Percentiles rank a stretch among this genome's conserved stretches.
Conservation (phyloP, 1,140 invertebrate species). For the Drosophila leontia region DNA sequence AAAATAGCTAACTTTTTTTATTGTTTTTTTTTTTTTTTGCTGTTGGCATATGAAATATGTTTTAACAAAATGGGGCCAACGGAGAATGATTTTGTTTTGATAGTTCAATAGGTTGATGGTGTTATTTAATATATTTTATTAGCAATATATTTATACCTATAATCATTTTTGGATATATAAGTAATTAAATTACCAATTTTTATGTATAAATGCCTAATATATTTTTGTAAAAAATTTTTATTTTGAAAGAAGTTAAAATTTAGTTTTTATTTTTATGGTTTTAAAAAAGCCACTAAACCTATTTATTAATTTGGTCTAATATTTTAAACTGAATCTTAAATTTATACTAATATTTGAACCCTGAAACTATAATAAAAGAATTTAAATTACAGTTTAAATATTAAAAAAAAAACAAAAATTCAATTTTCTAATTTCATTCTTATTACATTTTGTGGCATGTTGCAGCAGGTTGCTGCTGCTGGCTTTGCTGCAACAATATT, state of each 20-base stretch:
- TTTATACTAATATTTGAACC: not conserved
- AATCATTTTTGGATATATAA: not conserved
- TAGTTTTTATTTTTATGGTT: too few relatives aligned
- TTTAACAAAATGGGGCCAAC: constrained; percentile 70
- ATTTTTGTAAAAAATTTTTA: too few relatives aligned
- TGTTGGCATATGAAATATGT: constrained; percentile 70
- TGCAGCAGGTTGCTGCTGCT: constrained; percentile 22
- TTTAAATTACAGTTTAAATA: not conserved
- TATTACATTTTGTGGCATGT: constrained; percentile 1
- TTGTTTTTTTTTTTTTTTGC: constrained; percentile 44
- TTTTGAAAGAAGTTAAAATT: too few relatives aligned
- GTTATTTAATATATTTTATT: not conserved
- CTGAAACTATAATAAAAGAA: not conserved
- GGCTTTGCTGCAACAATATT: constrained; percentile 13
- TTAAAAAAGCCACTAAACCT: too few relatives aligned
- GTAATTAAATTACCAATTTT: not conserved
- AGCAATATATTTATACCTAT: too few relatives aligned
- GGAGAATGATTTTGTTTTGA: constrained; percentile 31
- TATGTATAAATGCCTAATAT: too few relatives aligned
- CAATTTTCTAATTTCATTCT: not conserved
- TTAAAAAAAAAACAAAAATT: not conserved
- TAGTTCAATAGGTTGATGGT: not conserved
- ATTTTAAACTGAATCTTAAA: not conserved
- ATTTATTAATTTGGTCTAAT: too few relatives aligned
- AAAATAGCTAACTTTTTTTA: constrained; percentile 56